These are phyloP conservation scores for Troides aeacus DNA, from an alignment of 2,888 invertebrate species.

Conservation along the genomic window DNA sequence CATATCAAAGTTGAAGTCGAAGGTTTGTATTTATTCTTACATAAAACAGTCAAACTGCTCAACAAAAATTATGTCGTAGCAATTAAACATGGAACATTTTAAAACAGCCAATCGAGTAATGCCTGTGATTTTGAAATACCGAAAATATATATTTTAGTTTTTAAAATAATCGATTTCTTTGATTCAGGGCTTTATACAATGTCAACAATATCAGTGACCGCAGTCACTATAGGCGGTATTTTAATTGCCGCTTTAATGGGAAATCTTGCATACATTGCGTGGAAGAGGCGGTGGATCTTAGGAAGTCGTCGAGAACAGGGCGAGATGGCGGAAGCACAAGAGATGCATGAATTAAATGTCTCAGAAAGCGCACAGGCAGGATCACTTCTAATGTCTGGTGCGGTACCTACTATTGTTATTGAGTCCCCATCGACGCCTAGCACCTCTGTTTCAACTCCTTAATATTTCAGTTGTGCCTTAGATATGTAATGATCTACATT, in stretches of 20 bases:
- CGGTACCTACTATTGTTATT: constrained; percentile 45
- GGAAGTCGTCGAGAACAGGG: constrained; percentile 42
- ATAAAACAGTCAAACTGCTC: too few species aligned
- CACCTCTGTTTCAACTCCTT: constrained; percentile 27
- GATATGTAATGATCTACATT: neutral
- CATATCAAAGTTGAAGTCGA: constrained; percentile 57
- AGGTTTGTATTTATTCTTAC: constrained; percentile 43
- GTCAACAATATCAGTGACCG: constrained; percentile 67
- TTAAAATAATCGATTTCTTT: constrained; percentile 27
- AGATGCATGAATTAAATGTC: constrained; percentile 32
- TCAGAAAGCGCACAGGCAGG: constrained; percentile 28
- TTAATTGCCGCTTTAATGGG: constrained; percentile 45
- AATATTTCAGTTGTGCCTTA: neutral
- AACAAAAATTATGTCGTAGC: too few species aligned
- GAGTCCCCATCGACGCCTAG: constrained; percentile 56
- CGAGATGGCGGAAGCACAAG: constrained; percentile 52
- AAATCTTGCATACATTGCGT: constrained; percentile 53
- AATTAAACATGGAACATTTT: too few species aligned
- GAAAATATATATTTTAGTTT: too few species aligned
- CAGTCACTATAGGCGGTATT: constrained; percentile 59
- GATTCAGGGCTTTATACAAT: constrained; percentile 61
- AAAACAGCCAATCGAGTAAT: too few species aligned
- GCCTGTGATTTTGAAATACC: too few species aligned
- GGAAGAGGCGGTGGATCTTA: constrained; percentile 56
- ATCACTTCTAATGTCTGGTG: constrained; percentile 37